Percentiles rank a stretch among this genome's conserved stretches.
Evolutionary conservation across 2,888 invertebrate species (phyloP).

Genomic region (Formica aserva): DNA sequence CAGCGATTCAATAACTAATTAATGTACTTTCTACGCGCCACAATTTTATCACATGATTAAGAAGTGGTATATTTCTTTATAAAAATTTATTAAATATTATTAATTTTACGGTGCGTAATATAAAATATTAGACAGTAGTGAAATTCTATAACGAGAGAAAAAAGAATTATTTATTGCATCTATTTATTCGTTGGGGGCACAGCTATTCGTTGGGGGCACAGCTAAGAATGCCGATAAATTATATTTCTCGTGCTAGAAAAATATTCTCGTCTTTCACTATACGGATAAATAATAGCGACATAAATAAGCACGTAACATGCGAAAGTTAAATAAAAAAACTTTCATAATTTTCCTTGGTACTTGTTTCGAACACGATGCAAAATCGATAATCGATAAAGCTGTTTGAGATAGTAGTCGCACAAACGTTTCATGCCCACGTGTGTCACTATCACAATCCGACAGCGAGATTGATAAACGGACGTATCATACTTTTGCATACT

Average conservation of each 20-base stretch:
- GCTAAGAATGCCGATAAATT: neutral
- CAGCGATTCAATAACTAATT: neutral
- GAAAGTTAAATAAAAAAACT: slow-evolving; percentile 6
- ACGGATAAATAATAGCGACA: slow-evolving; percentile 8
- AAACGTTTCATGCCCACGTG: neutral
- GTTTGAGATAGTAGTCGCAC: neutral
- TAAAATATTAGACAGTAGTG: neutral
- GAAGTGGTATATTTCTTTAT: neutral
- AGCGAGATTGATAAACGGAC: neutral
- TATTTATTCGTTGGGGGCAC: neutral
- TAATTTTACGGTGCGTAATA: slow-evolving; percentile 10
- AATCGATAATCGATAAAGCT: neutral
- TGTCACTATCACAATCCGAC: neutral
- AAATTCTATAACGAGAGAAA: neutral
- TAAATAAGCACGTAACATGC: slow-evolving; percentile 5
- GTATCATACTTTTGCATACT: slow-evolving; percentile 14
- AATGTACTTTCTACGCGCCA: neutral
- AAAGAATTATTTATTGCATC: neutral
- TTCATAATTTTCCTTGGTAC: neutral
- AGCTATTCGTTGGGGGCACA: neutral
- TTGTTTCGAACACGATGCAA: neutral
- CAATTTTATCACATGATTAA: slow-evolving; percentile 1
- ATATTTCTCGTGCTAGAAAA: slow-evolving; percentile 5
- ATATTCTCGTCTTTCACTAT: slow-evolving; percentile 1
- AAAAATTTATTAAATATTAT: slow-evolving; percentile 32